Percentiles rank a stretch among this genome's conserved stretches.
Evolutionary conservation across 2,888 invertebrate species (phyloP).

Genomic region (Diplazon laetatorius): DNA sequence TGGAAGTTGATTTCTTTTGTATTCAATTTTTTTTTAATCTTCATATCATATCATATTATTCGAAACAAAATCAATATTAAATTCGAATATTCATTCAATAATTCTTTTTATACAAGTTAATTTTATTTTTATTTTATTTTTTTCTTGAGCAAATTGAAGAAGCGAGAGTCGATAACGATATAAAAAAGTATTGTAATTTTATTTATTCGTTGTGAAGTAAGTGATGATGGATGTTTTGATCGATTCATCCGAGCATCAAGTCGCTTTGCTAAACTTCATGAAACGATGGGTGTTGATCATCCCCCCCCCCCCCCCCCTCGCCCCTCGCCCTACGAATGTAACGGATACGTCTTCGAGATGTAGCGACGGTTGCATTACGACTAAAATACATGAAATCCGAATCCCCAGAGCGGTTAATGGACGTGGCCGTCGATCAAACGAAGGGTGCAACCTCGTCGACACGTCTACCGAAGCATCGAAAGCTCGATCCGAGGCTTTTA

Average conservation of each 20-base stretch:
- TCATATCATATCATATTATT: too few relatives aligned
- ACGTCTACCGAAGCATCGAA: constrained; percentile 3
- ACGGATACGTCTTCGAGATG: constrained; percentile 24
- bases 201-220: too few relatives aligned
- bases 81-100: too few relatives aligned
- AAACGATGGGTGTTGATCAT: neutral
- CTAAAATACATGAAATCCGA: constrained; percentile 77
- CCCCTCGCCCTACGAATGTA: neutral
- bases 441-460: constrained; percentile 68
- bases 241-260: neutral
- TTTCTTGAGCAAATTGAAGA: too few relatives aligned
- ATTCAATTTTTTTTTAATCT: too few relatives aligned
- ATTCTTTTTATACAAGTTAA: too few relatives aligned
- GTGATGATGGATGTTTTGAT: neutral
- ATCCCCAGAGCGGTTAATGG: constrained; percentile 79
- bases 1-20: too few relatives aligned
- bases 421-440: constrained; percentile 74
- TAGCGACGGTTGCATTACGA: constrained; percentile 60
- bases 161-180: too few relatives aligned
- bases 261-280: neutral
- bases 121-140: too few relatives aligned
- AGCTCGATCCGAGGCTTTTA: too few relatives aligned
- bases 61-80: too few relatives aligned
- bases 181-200: too few relatives aligned
- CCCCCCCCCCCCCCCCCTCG: constrained; percentile 3